phyloP scores from a whole-genome alignment of 1,140 invertebrate species.

The Drosophila littoralis region DNA sequence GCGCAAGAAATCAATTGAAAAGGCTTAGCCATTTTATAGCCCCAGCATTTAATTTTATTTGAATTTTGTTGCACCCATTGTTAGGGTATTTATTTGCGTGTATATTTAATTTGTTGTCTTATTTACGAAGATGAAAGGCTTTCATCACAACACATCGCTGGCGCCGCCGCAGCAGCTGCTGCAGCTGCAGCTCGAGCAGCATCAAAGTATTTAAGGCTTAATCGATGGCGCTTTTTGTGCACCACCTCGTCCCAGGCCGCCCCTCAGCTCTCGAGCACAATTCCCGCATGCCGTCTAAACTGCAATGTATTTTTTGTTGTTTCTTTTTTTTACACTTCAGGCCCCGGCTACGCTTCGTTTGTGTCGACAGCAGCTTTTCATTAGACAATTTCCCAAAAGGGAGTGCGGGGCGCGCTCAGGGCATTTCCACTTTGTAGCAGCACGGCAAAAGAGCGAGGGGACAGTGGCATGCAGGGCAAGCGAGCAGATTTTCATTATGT shows the following conservation, averaged over 20 bases:
- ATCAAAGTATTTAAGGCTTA: constrained; percentile 73
- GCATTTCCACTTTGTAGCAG: constrained; percentile 46
- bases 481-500: constrained; percentile 77
- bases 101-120: not conserved
- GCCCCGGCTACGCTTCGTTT: constrained; percentile 68
- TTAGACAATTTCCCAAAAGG: constrained; percentile 72
- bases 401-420: not conserved
- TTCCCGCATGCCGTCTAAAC: constrained; percentile 45
- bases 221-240: constrained; percentile 74
- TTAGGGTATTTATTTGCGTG: constrained; percentile 6
- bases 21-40: not conserved
- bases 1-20: not conserved
- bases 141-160: constrained; percentile 42
- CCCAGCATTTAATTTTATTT: no score
- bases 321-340: constrained; percentile 58
- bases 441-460: not conserved
- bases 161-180: constrained; percentile 2
- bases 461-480: constrained; percentile 10
- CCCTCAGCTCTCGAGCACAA: constrained; percentile 38
- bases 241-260: not conserved
- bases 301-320: constrained; percentile 25
- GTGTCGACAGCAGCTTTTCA: constrained; percentile 81
- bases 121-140: constrained; percentile 51
- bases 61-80: no score
- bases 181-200: constrained; percentile 5